Evolutionary conservation across 2,888 invertebrate species (phyloP).

Genomic region (Bhutanitis thaidina): DNA sequence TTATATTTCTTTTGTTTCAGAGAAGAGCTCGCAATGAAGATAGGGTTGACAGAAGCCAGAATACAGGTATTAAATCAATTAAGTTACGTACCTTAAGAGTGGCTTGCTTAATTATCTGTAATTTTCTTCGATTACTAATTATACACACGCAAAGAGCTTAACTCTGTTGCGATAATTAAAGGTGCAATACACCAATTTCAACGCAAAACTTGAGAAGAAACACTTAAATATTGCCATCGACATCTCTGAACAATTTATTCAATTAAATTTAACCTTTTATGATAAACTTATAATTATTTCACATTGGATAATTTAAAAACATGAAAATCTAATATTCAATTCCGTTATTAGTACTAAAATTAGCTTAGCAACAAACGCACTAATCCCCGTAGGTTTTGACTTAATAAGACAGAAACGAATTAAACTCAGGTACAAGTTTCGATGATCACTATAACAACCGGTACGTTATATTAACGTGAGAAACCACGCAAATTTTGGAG

Average conservation of each 20-base stretch:
- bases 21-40: conserved; percentile 96
- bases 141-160: conserved; percentile 19
- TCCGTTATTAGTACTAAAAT: too few relatives aligned
- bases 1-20: conserved; percentile 83
- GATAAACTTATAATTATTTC: background rate
- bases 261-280: background rate
- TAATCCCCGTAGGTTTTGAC: too few relatives aligned
- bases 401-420: too few relatives aligned
- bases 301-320: too few relatives aligned
- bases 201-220: background rate
- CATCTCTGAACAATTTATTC: background rate
- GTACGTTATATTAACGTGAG: too few relatives aligned
- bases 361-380: too few relatives aligned
- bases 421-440: too few relatives aligned
- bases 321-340: too few relatives aligned
- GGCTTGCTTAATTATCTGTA: conserved; percentile 14
- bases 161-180: conserved; percentile 21
- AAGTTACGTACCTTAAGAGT: conserved; percentile 21
- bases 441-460: too few relatives aligned
- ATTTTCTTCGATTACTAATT: conserved; percentile 13
- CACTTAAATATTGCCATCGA: background rate
- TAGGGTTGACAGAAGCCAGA: conserved; percentile 95
- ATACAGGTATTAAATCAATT: conserved; percentile 87
- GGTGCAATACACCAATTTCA: conserved; percentile 1
- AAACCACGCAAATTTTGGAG: too few relatives aligned